Evolutionary conservation across 1,140 invertebrate species (phyloP), one percentile per base, ranked within the genome.

Genomic region (Ooceraea biroi): DNA sequence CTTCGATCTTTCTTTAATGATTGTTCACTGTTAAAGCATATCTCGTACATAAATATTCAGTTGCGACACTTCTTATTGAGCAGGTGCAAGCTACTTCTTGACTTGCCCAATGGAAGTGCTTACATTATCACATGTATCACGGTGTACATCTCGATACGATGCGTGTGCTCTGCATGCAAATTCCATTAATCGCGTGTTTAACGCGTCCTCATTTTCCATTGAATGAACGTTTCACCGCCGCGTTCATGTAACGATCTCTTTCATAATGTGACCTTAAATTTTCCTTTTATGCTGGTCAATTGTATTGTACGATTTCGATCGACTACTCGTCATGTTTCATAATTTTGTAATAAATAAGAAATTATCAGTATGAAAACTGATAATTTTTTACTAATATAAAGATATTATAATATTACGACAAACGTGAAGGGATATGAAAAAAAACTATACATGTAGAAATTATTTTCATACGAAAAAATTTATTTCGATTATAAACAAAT

Each of bases 401-500:
- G 36, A 74, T 5, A 4, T 46, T 65, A 11, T 65, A n/a, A n/a
- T 30, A 30, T 48, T n/a, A 12, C 1, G 7, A 44, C 8, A 1
- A 58, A 60, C 8, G 17, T 19, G 12, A 36, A 12, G 36, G n/a
- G 27, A 1, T 27, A n/a, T 48, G 36, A 48, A 0, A 17, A 50
- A 17, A 19, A 25, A n/a, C 3, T 0, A 8, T 36, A 36, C 7
- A 36, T 36, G 7, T 36, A 36, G 36, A 36, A 36, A 36, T 36
- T 22, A 0, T 41, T 41, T 77, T 83, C 36, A 48, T 88, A 84
- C 7, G 73, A 87, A 88, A 87, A 83, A 11, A 68, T 88, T 87
- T 88, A 88, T 88, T 84, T 84, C 14, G 50, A 57, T 63, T 22
- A 76, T 65, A 46, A n/a, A 71, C 66, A 85, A 71, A 63, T 57